A percentile compares a stretch with the other conserved stretches of the same genome.
Conservation (phyloP, 2,888 invertebrate genomes). For the Spilarctia lutea region DNA sequence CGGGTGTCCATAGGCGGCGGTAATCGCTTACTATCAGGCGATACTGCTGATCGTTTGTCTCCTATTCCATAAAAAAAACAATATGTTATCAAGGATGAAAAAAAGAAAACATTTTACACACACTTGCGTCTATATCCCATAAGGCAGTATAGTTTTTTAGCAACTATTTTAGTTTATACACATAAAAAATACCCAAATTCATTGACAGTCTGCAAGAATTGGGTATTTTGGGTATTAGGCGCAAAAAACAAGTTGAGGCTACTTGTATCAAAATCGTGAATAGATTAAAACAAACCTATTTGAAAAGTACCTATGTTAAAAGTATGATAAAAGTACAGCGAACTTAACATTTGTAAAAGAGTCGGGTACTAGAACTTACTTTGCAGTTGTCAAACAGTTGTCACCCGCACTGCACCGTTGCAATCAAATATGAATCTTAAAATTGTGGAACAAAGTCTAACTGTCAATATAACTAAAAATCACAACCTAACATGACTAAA, state of each 20-base stretch:
- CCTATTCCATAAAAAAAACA: too few species aligned
- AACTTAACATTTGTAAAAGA: conserved; percentile 47
- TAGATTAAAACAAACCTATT: conserved; percentile 5
- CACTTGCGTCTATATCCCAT: too few species aligned
- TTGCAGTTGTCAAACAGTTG: conserved; percentile 38
- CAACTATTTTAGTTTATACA: too few species aligned
- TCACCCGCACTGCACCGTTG: conserved; percentile 29
- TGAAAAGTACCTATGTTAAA: conserved; percentile 15
- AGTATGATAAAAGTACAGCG: conserved; percentile 36
- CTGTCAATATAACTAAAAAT: background rate
- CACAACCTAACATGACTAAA: background rate
- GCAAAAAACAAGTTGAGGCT: background rate
- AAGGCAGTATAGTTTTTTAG: too few species aligned
- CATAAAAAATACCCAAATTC: too few species aligned
- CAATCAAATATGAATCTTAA: background rate
- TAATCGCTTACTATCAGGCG: too few species aligned
- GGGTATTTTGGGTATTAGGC: too few species aligned
- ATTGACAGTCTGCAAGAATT: too few species aligned
- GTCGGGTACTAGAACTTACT: conserved; percentile 66
- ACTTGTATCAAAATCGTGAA: background rate
- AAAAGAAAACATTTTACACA: too few species aligned
- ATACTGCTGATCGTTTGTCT: too few species aligned
- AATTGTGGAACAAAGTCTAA: background rate
- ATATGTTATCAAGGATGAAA: too few species aligned
- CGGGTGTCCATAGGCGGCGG: too few species aligned